Base-by-base conservation (phyloP, 2,888 invertebrate species). In the Hirtodrosophila cameraria region DNA sequence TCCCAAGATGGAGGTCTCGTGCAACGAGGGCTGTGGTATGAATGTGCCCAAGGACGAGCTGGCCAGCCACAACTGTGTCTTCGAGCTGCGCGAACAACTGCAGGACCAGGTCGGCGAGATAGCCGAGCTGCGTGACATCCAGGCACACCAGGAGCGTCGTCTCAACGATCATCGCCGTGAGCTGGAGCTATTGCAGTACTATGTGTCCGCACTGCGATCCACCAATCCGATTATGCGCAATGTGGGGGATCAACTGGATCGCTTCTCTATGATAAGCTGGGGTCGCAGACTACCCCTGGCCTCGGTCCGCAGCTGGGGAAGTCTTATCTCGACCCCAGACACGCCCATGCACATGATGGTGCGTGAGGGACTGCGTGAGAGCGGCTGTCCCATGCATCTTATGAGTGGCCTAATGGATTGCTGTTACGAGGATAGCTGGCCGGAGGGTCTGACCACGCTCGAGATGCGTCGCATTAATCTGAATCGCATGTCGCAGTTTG, bases 281-380 rank as follows among this genome's bases (percentile, higher is more conserved):
- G 67, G 75, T 1, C 48, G 46, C 3, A 41, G 35, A 0, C 58
- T 78, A 13, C 63, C 70, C 0, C n/a, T 65, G 13, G 70, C 60
- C 20, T 25, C 33, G 5, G 67, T 80, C 0, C 73, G 58, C n/a
- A 66, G 28, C 1, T 80, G 80, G 80, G 84, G 84, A 41, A 78
- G 71, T 9, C 55, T 84, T 1, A 66, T 80, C 46, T 78, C 80
- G 4, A 81, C 84, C 1, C 80, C 80, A n/a, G 81, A 80, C 35
- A 12, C 25, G 0, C 20, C 61, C 8, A 70, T 84, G 78, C 65
- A 70, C 4, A 13, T 62, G 23, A 50, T 60, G 46, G 59, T 80
- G n/a, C 50, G 78, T 0, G 64, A 73, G 12, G 58, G 59, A 0
- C 42, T 80, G 15, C 61, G 67, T 0, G 48, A 48, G 20, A 49